These are phyloP conservation scores for Idaea aversata DNA, from an alignment of 2,888 invertebrate species.

Conservation along the genomic window DNA sequence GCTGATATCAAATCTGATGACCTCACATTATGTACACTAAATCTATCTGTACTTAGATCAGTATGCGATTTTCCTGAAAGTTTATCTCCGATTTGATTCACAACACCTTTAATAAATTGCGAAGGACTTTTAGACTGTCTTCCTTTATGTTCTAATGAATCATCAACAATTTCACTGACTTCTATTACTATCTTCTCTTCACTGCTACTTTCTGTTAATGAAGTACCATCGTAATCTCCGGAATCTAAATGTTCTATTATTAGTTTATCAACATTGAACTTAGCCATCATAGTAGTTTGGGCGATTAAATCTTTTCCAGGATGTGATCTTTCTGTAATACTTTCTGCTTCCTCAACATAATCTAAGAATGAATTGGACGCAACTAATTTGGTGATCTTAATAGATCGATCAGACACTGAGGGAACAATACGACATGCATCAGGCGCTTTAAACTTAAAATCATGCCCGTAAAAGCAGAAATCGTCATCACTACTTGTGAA, in stretches of 20 bases:
- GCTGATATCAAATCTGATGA: constrained; percentile 58
- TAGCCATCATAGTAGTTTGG: constrained; percentile 73
- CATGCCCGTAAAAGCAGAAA: constrained; percentile 72
- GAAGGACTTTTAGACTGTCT: constrained; percentile 52
- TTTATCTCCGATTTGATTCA: constrained; percentile 53
- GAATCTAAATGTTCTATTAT: constrained; percentile 68
- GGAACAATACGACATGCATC: constrained; percentile 64
- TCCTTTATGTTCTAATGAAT: constrained; percentile 32
- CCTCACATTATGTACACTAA: constrained; percentile 58
- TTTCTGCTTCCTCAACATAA: constrained; percentile 63
- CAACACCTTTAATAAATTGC: constrained; percentile 52
- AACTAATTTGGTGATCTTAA: constrained; percentile 58
- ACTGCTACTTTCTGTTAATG: constrained; percentile 68
- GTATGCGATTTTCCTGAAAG: constrained; percentile 41
- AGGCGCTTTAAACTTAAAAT: constrained; percentile 64
- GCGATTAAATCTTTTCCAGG: constrained; percentile 58
- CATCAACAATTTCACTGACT: constrained; percentile 35
- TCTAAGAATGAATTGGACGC: constrained; percentile 66
- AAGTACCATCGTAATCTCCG: constrained; percentile 65
- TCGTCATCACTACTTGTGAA: constrained; percentile 72
- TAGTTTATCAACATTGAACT: constrained; percentile 63
- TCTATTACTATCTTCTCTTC: constrained; percentile 62
- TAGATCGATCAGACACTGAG: constrained; percentile 63
- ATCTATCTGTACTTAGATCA: constrained; percentile 41
- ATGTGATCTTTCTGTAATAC: constrained; percentile 59